Base-by-base conservation (phyloP, 2,888 invertebrate genomes). In the Formica aserva region DNA sequence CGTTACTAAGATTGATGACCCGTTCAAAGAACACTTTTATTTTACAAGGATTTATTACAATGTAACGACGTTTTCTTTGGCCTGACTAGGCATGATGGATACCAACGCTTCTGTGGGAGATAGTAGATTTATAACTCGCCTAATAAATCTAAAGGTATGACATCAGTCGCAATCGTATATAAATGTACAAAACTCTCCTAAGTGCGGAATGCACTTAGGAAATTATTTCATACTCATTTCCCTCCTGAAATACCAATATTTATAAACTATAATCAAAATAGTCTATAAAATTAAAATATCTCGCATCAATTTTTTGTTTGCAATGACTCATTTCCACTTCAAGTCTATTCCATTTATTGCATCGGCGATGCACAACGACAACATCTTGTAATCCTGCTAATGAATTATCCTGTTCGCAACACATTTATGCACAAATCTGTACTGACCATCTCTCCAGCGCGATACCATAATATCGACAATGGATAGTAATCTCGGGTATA, bases 1-100 rank as follows among this genome's bases (percentile, higher is more conserved):
- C 86, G 80, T 72, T 48, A 83, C 80, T 38, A 71, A 83, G 85
- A 82, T 88, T 88, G 74, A 86, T 83, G 78, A 62, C 29, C 45
- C 62, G 45, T 80, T 80, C 78, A 60, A 80, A 60, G 72, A 80
- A 80, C 78, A 80, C 76, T 81, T 81, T 75, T 76, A 81, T 81
- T 81, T 81, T 65, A 81, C 76, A 81, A 81, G 63, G 62, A 81
- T 81, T 81, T 81, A 81, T 81, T 81, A 75, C 81, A 81, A 81
- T 81, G 76, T 81, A 81, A 81, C 76, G 76, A 81, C 63, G 81
- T 63, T 81, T 81, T 81, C 81, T 81, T 76, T 63, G 41, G 76
- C 55, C 41, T 81, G 76, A 75, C 76, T 81, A 45, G 60, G 35
- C 72, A 80, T 80, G 78, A 80, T 80, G 78, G 78, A 80, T 72